Evolutionary conservation across 2,797 vertebrate species (phyloP).

Genomic region (Moxostoma hubbsi): DNA sequence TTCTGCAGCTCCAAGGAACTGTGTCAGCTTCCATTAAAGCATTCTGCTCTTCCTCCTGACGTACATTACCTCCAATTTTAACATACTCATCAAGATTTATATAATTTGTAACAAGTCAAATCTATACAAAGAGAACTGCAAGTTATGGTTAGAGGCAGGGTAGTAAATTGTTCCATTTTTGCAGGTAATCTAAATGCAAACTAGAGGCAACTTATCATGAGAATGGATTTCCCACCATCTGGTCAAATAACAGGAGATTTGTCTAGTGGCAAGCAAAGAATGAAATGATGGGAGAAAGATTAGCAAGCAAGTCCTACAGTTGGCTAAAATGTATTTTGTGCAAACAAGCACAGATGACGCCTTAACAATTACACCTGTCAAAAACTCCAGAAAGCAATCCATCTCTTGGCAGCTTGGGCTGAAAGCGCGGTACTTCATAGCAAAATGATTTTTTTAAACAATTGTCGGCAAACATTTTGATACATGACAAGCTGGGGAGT

Average conservation of each 20-base stretch:
- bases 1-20: slow-evolving; percentile 60
- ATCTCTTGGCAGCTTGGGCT: slow-evolving; percentile 93
- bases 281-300: slow-evolving; percentile 99
- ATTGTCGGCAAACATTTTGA: slow-evolving; percentile 88
- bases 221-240: slow-evolving; percentile 99
- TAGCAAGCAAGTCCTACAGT: slow-evolving; percentile 97
- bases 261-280: slow-evolving; percentile 99
- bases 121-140: slow-evolving; percentile 89
- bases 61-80: slow-evolving; percentile 85
- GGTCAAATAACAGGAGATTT: slow-evolving; percentile 99
- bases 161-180: slow-evolving; percentile 99
- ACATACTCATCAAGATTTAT: slow-evolving; percentile 92
- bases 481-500: slow-evolving; percentile 87
- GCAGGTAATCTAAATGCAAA: slow-evolving; percentile 99
- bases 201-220: slow-evolving; percentile 99
- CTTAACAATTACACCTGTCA: slow-evolving; percentile 99
- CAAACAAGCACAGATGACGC: slow-evolving; percentile 99
- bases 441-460: slow-evolving; percentile 93
- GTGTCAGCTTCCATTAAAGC: slow-evolving; percentile 69
- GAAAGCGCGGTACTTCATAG: slow-evolving; percentile 95
- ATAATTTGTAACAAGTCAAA: slow-evolving; percentile 96
- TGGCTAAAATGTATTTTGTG: slow-evolving; percentile 99
- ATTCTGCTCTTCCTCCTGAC: slow-evolving; percentile 69
- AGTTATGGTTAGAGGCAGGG: slow-evolving; percentile 99
- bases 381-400: slow-evolving; percentile 99